These are phyloP conservation scores for Drosophila ananassae DNA, from an alignment of 1,140 invertebrate species.

Conservation along the genomic window DNA sequence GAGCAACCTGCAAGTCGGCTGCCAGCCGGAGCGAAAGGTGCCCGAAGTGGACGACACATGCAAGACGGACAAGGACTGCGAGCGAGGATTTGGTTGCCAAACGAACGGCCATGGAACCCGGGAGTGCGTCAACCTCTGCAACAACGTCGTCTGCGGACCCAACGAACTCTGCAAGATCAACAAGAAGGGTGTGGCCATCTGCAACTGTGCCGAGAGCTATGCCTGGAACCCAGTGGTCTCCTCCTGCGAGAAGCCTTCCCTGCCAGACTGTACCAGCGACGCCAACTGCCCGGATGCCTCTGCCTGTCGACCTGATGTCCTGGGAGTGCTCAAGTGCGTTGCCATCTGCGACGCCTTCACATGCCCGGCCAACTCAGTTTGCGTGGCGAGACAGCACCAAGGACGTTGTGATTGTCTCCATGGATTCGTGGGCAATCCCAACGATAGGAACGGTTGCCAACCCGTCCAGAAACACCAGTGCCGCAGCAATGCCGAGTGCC, in stretches of 20 bases:
- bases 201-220: slow-evolving; percentile 90
- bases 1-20: slow-evolving; percentile 90
- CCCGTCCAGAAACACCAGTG: slow-evolving; percentile 90
- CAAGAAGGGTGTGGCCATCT: slow-evolving; percentile 87
- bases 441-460: slow-evolving; percentile 93
- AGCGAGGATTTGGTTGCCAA: slow-evolving; percentile 86
- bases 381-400: slow-evolving; percentile 89
- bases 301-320: slow-evolving; percentile 91
- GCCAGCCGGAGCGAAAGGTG: slow-evolving; percentile 87
- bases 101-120: slow-evolving; percentile 86
- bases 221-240: slow-evolving; percentile 93
- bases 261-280: slow-evolving; percentile 91
- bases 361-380: slow-evolving; percentile 92
- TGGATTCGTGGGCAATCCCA: slow-evolving; percentile 94
- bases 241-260: slow-evolving; percentile 92
- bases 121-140: slow-evolving; percentile 91
- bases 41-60: slow-evolving; percentile 86
- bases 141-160: slow-evolving; percentile 90
- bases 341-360: slow-evolving; percentile 91
- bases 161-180: slow-evolving; percentile 92
- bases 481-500: slow-evolving; percentile 90
- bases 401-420: slow-evolving; percentile 91
- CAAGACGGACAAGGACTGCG: slow-evolving; percentile 89
- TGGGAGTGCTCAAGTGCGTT: slow-evolving; percentile 93
- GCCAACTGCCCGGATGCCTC: slow-evolving; percentile 88